Base-by-base conservation (phyloP, 2,797 vertebrate species). In the Alfaro cultratus region DNA sequence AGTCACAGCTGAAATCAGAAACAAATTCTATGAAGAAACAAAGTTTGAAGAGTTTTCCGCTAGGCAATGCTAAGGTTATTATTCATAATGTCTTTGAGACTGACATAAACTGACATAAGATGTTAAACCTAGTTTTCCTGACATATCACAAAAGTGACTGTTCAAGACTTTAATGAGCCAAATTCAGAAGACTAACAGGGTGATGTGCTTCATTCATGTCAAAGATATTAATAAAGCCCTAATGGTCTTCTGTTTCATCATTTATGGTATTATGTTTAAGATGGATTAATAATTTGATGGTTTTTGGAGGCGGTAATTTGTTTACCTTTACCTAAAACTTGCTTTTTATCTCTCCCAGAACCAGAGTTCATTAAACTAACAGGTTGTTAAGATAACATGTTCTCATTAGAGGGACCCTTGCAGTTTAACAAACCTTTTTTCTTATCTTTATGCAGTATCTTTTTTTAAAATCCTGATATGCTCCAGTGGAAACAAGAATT, bases 101-200 rank as follows among this genome's bases (percentile, higher is more conserved):
- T 23, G 21, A 26, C 16, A 64, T 36, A 21, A 41, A 68, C 36
- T 68, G 36, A 68, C 64, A 12, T 23, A 23, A 64, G 34, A 64
- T 39, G 34, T 39, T 36, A 64, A 34, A 21, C 5, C 62, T 36
- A 23, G 34, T 36, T 18, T 67, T 39, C 34, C 21, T 67, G 16
- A 29, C 70, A 55, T 78, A 43, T 46, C 11, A 60, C n/a, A n/a
- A 60, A 85, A 86, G 79, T 47, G 23, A 39, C 79, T 79, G 76
- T 75, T 83, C 75, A 76, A 82, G 74, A 80, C 83, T 86, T 85
- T 87, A 87, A 86, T 86, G 78, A 86, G 77, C 75, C 3, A 47
- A 86, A 74, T 86, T 90, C 75, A 86, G 73, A 89, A 73, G 62
- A 75, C 64, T 64, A 71, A 82, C 46, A 83, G 87, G 89, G 80